A percentile compares a stretch with the other conserved stretches of the same genome.
These are phyloP conservation scores for Tachina lurida DNA, from an alignment of 2,888 invertebrate species.

Conservation along the genomic window DNA sequence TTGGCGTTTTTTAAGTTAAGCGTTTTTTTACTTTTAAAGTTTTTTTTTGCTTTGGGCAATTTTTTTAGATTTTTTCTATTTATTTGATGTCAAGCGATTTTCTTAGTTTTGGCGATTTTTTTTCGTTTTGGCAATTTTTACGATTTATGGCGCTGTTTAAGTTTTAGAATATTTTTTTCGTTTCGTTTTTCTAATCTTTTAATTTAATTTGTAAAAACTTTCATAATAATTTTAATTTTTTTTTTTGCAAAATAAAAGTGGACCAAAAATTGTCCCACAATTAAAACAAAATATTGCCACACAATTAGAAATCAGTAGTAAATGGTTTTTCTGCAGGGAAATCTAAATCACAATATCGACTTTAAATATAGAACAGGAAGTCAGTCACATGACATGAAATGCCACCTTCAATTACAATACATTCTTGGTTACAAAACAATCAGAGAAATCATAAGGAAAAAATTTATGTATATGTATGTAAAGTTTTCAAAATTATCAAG, in stretches of 20 bases:
- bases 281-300: not conserved
- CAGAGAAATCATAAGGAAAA: not conserved
- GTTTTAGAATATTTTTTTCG: too few relatives aligned
- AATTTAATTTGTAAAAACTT: too few relatives aligned
- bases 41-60: too few relatives aligned
- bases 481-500: not conserved
- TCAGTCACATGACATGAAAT: slow-evolving; percentile 19
- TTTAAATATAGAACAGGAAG: slow-evolving; percentile 16
- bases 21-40: too few relatives aligned
- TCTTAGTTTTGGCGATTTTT: too few relatives aligned
- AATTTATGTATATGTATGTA: not conserved
- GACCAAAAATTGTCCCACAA: not conserved
- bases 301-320: slow-evolving; percentile 17
- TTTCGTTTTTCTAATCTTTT: too few relatives aligned
- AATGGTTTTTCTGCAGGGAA: not conserved
- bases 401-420: slow-evolving; percentile 32
- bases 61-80: too few relatives aligned
- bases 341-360: not conserved
- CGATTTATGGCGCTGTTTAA: too few relatives aligned
- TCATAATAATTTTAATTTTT: too few relatives aligned
- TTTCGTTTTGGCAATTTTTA: too few relatives aligned
- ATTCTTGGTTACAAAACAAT: slow-evolving; percentile 35
- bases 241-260: not conserved
- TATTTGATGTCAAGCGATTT: too few relatives aligned
- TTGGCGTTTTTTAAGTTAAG: too few relatives aligned